Evolutionary conservation across 1,140 invertebrate genomes (phyloP).

Genomic region (Grapholita molesta): DNA sequence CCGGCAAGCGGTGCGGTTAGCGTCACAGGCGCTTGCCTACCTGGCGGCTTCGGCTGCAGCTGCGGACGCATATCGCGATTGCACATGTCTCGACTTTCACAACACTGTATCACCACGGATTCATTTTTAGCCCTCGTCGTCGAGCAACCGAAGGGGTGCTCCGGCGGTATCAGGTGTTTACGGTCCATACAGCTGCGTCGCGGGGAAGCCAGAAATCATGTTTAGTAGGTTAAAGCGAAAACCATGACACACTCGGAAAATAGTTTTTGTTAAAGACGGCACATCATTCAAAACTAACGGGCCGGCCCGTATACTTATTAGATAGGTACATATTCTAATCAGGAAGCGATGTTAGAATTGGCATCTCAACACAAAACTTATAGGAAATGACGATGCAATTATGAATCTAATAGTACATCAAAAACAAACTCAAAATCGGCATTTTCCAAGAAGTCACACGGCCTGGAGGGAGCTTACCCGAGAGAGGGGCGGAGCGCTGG

Average conservation of each 20-base stretch:
- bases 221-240: slow-evolving; percentile 75
- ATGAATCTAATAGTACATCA: slow-evolving; percentile 69
- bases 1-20: slow-evolving; percentile 33
- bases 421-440: slow-evolving; percentile 68
- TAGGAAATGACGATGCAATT: slow-evolving; percentile 66
- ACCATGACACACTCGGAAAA: slow-evolving; percentile 74
- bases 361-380: slow-evolving; percentile 75
- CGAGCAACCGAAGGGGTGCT: slow-evolving; percentile 74
- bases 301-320: slow-evolving; percentile 20
- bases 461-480: slow-evolving; percentile 64
- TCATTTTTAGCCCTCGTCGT: slow-evolving; percentile 70
- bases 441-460: slow-evolving; percentile 59
- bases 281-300: slow-evolving; percentile 70
- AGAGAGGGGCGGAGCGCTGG: slow-evolving; percentile 45
- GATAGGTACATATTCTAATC: slow-evolving; percentile 70
- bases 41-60: slow-evolving; percentile 73
- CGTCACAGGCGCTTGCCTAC: slow-evolving; percentile 64
- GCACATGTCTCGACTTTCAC: slow-evolving; percentile 77
- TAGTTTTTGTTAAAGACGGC: slow-evolving; percentile 67
- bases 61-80: slow-evolving; percentile 74
- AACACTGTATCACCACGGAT: slow-evolving; percentile 71
- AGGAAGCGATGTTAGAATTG: slow-evolving; percentile 70
- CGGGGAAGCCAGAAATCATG: slow-evolving; percentile 69
- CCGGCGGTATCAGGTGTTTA: slow-evolving; percentile 69
- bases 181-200: slow-evolving; percentile 72